A percentile compares a stretch with the other conserved stretches of the same genome.
Conservation (phyloP, 2,113 vertebrate species). For the Muscicapa adusta region DNA sequence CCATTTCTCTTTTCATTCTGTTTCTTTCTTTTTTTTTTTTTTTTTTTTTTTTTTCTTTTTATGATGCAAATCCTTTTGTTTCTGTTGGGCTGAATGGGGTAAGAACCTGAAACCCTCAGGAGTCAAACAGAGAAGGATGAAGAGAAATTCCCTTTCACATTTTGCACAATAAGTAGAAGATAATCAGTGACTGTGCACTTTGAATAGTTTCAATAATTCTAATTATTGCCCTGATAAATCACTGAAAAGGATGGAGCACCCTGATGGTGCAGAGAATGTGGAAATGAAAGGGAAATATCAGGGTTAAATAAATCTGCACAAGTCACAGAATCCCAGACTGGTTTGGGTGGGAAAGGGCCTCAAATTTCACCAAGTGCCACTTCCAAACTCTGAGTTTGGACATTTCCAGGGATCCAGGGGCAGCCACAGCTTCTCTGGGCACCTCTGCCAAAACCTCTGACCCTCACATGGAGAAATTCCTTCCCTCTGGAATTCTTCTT, state of each 20-base stretch:
- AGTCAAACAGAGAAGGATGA: neutral
- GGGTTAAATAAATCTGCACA: neutral
- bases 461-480: neutral
- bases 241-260: neutral
- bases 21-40: no score
- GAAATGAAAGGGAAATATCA: neutral
- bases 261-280: neutral
- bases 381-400: neutral
- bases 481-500: neutral
- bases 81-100: neutral
- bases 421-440: neutral
- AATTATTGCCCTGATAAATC: neutral
- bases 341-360: neutral
- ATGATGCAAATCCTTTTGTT: neutral
- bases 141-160: neutral
- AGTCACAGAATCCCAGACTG: neutral
- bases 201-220: neutral
- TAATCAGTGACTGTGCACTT: neutral
- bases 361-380: accelerated
- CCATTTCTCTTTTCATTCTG: neutral
- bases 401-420: neutral
- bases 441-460: neutral
- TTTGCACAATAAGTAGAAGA: neutral
- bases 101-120: neutral
- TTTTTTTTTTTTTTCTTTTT: neutral